These are phyloP conservation scores for Otolemur garnettii DNA, from an alignment of 2,113 vertebrate species.

Conservation along the genomic window DNA sequence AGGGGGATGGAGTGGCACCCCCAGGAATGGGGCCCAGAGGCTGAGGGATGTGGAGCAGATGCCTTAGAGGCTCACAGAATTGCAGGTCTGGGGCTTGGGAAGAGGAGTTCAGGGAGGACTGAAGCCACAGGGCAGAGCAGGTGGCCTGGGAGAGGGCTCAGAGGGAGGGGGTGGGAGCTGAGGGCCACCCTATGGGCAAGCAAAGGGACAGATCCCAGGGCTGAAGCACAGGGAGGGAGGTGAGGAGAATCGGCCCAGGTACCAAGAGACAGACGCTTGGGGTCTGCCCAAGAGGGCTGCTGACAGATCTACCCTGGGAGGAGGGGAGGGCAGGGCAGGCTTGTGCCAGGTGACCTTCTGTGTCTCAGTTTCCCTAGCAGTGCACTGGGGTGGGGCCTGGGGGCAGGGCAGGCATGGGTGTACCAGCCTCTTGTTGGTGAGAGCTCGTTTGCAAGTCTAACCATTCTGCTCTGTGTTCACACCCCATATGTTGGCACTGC, in stretches of 20 bases:
- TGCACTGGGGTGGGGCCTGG: fast-evolving
- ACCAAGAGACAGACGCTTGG: not conserved
- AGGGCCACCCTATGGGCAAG: not conserved
- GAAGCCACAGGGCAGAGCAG: not conserved
- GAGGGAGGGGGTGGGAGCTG: not conserved
- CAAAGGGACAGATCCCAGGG: not conserved
- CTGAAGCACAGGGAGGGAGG: not conserved
- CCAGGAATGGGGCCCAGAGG: fast-evolving
- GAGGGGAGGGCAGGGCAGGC: not conserved
- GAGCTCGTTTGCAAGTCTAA: constrained; percentile 49
- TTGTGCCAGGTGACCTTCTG: fast-evolving
- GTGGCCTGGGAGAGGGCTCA: not conserved
- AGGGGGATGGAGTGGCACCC: not conserved
- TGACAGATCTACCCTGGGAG: fast-evolving
- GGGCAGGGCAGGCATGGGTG: not conserved
- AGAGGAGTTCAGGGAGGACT: fast-evolving
- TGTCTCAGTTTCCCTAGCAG: not conserved
- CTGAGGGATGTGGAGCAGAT: not conserved
- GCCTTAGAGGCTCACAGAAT: too few relatives aligned
- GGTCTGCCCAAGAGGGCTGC: not conserved
- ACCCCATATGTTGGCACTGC: not conserved
- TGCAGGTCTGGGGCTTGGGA: too few relatives aligned
- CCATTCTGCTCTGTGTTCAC: not conserved
- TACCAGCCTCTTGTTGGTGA: too few relatives aligned
- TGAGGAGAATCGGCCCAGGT: fast-evolving